Conservation (phyloP, 2,888 invertebrate genomes). For the Polymixis lichenea region DNA sequence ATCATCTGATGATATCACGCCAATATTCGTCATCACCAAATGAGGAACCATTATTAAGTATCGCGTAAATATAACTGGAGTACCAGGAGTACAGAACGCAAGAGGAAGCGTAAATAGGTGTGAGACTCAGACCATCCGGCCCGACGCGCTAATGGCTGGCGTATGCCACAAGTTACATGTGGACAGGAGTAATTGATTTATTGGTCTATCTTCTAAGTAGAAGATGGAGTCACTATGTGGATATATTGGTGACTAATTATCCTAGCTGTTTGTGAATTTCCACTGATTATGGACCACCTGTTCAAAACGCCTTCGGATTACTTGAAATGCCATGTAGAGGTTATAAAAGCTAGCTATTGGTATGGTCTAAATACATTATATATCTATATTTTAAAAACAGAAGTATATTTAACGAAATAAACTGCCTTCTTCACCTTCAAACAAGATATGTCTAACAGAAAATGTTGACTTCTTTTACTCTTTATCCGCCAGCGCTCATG, state of each 20-base stretch:
- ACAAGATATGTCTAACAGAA: not conserved
- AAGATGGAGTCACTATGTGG: constrained; percentile 30
- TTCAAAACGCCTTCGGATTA: not conserved
- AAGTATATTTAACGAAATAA: not conserved
- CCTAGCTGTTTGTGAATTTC: constrained; percentile 4
- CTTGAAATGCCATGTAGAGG: not conserved
- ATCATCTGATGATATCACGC: constrained; percentile 61
- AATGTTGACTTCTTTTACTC: not conserved
- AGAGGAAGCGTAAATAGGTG: constrained; percentile 89
- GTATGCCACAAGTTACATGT: constrained; percentile 69
- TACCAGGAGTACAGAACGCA: constrained; percentile 84
- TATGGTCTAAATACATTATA: too few species aligned
- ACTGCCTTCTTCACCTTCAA: not conserved
- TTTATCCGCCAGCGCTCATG: constrained; percentile 64
- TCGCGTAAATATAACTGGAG: constrained; percentile 59
- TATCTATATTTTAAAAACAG: not conserved
- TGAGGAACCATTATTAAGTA: constrained; percentile 56
- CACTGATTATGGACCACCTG: not conserved
- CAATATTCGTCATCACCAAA: constrained; percentile 59
- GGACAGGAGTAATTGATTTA: constrained; percentile 51
- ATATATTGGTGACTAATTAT: constrained; percentile 38
- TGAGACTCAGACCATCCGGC: constrained; percentile 89
- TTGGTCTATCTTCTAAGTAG: constrained; percentile 39
- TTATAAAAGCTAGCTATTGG: not conserved
- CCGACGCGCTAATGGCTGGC: constrained; percentile 82